Evolutionary conservation across 2,113 vertebrate species (phyloP), one percentile per base, ranked within the genome.

Genomic region (Struthidea cinerea): DNA sequence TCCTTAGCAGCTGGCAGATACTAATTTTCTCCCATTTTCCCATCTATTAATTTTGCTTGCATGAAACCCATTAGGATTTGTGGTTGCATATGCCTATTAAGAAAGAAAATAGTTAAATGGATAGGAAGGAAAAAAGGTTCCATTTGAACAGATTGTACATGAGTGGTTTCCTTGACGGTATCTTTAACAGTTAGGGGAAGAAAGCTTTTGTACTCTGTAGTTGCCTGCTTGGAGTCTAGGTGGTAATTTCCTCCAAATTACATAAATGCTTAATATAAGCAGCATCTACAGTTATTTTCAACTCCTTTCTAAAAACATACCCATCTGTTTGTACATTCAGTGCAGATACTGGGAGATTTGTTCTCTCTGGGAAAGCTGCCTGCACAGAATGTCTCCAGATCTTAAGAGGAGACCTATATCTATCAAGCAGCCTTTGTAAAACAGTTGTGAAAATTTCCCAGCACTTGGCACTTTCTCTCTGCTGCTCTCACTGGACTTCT

Each of bases 401-500:
- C 76, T 84, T 83, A 79, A 42, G 57, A 79, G 81, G 81, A 90
- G 78, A 69, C 90, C 81, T 92, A 2, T 39, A 84, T 83, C 78
- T 84, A 60, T 94, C 42, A 67, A 84, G 67, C 85, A 91, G 84
- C 52, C 65, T 94, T 94, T 94, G n/a, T 80, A 90, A 86, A 94
- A 86, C 60, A 63, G 50, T 90, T 42, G 33, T 85, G 90, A 90
- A 90, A 92, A 76, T 70, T 92, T 85, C 63, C 73, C 71, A 91
- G 75, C 55, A 14, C 73, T 86, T 93, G 79, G 33, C 52, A 8
- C 47, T 69, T 92, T 68, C 39, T 75, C 74, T 73, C 20, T 86
- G 69, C 61, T 84, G 56, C 50, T 95, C 76, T 95, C 77, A 22
- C 88, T 94, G 96, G 85, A 89, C 56, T 95, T 90, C 63, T 89